Evolutionary conservation across 2,113 vertebrate genomes (phyloP).

Genomic region (Python bivittatus): DNA sequence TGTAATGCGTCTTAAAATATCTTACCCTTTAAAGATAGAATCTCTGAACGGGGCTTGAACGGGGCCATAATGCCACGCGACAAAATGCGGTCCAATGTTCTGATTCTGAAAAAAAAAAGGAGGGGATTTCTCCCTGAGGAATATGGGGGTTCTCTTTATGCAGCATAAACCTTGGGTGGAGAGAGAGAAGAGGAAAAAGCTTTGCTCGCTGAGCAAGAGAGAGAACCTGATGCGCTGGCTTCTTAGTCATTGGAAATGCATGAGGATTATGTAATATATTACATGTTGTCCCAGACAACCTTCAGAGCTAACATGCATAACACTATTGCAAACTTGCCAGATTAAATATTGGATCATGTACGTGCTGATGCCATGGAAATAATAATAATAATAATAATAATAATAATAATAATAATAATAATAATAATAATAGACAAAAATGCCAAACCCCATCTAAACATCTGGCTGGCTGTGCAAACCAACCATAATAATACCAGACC

Average conservation of each 20-base stretch:
- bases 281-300: background rate
- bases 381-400: background rate
- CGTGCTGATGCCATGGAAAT: background rate
- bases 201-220: constrained; percentile 11
- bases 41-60: background rate
- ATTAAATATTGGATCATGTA: background rate
- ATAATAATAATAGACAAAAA: no score
- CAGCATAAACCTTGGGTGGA: background rate
- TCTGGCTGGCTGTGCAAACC: background rate
- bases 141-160: background rate
- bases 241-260: constrained; percentile 25
- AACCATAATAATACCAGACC: background rate
- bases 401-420: background rate
- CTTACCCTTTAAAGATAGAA: background rate
- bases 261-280: background rate
- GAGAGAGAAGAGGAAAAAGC: background rate
- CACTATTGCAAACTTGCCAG: background rate
- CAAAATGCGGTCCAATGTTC: background rate
- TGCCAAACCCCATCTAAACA: background rate
- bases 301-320: constrained; percentile 21
- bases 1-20: background rate
- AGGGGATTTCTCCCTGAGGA: background rate
- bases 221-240: background rate
- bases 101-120: background rate
- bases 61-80: background rate